Conservation (phyloP, 2,888 invertebrate species). For the Gymnoscelis rufifasciata region DNA sequence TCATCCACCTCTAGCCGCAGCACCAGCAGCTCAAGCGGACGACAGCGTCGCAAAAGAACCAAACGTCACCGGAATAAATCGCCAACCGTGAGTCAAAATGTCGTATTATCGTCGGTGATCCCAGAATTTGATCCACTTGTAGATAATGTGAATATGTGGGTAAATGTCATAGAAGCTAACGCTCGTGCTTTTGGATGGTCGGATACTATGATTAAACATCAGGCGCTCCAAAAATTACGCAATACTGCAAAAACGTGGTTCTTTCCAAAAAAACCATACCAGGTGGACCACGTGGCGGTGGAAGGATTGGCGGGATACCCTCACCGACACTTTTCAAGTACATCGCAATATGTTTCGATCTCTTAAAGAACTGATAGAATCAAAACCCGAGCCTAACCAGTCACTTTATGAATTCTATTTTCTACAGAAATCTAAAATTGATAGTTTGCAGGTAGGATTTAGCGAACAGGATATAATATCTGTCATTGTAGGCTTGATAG, state of each 20-base stretch:
- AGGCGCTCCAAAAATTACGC: not conserved
- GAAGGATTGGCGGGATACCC: conserved; percentile 31
- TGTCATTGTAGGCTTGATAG: no score
- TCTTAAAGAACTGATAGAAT: not conserved
- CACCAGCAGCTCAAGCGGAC: not conserved
- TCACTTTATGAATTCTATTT: conserved; percentile 5
- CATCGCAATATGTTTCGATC: not conserved
- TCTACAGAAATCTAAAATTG: conserved; percentile 18
- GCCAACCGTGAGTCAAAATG: conserved; percentile 1
- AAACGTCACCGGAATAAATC: conserved; percentile 1
- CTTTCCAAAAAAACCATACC: conserved; percentile 23
- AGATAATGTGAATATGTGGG: conserved; percentile 24
- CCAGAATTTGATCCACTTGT: conserved; percentile 3
- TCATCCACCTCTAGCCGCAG: not conserved
- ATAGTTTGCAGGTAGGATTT: no score
- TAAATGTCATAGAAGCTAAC: conserved; percentile 32
- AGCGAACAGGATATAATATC: no score
- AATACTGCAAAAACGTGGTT: conserved; percentile 30
- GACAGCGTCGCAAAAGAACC: not conserved
- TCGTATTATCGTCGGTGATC: conserved; percentile 2
- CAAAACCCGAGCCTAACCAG: not conserved
- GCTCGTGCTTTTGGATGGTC: conserved; percentile 31
- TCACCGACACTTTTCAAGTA: conserved; percentile 21
- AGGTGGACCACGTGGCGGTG: conserved; percentile 32
- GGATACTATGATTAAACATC: conserved; percentile 25